These are phyloP conservation scores for Drosophila kepulauana DNA, from an alignment of 1,140 invertebrate species.

Conservation along the genomic window DNA sequence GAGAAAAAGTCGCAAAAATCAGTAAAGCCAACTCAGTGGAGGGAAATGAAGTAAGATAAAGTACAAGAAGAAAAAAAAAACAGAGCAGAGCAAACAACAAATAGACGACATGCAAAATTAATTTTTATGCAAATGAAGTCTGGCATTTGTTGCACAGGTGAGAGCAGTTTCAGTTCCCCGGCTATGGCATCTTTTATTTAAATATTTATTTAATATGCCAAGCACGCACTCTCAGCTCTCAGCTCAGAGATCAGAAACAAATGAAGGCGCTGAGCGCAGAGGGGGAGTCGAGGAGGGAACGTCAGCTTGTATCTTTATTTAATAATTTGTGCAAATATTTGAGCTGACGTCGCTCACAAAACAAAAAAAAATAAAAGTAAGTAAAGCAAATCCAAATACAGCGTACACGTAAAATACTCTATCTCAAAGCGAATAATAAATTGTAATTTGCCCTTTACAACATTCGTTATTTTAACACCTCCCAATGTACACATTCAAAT, in stretches of 20 bases:
- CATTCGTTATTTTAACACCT: slow-evolving; percentile 28
- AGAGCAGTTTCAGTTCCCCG: slow-evolving; percentile 9
- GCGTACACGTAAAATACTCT: slow-evolving; percentile 5
- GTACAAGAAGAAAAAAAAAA: slow-evolving; percentile 8
- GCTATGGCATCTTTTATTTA: slow-evolving; percentile 66
- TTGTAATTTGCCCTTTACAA: slow-evolving; percentile 2
- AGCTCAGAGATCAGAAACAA: slow-evolving; percentile 23
- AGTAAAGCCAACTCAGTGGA: slow-evolving; percentile 53
- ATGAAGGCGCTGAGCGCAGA: neutral
- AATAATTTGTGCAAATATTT: slow-evolving; percentile 77
- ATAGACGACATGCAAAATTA: slow-evolving; percentile 82
- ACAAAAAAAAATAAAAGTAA: too few relatives aligned
- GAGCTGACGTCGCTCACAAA: slow-evolving; percentile 26
- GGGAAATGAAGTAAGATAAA: slow-evolving; percentile 28
- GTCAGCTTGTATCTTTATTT: slow-evolving; percentile 53
- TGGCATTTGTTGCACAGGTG: slow-evolving; percentile 28
- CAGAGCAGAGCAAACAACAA: slow-evolving; percentile 53
- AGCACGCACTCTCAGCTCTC: slow-evolving; percentile 57
- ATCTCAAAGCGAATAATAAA: slow-evolving; percentile 34
- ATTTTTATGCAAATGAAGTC: slow-evolving; percentile 80
- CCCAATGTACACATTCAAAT: too few relatives aligned
- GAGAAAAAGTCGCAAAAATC: slow-evolving; percentile 43
- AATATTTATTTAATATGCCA: slow-evolving; percentile 79
- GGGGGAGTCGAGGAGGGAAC: neutral
- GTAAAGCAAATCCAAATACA: neutral